A percentile compares a stretch with the other conserved stretches of the same genome.
Conservation (phyloP, 2,888 invertebrate species). For the Erpobdella octoculata region DNA sequence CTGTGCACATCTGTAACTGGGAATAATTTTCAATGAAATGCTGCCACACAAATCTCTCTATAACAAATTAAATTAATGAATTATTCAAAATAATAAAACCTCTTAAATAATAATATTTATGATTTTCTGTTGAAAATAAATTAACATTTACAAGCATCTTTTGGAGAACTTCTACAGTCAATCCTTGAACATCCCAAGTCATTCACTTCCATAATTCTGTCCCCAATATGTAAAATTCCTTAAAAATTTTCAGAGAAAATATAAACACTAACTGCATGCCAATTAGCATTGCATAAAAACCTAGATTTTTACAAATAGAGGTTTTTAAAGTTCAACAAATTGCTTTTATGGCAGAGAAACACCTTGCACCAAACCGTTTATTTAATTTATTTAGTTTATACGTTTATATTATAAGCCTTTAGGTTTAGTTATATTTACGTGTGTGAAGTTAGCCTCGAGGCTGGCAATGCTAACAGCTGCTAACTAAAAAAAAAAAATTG, state of each 20-base stretch:
- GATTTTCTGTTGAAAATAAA: not conserved
- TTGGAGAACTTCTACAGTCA: slow-evolving; percentile 91
- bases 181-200: slow-evolving; percentile 84
- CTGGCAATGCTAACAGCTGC: too few species aligned
- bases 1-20: slow-evolving; percentile 91
- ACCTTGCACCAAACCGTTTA: too few species aligned
- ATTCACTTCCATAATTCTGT: slow-evolving; percentile 98
- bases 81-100: not conserved
- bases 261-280: too few species aligned
- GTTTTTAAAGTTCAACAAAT: too few species aligned
- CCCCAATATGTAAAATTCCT: slow-evolving; percentile 95
- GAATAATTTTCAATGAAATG: slow-evolving; percentile 96
- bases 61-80: not conserved
- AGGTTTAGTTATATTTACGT: too few species aligned
- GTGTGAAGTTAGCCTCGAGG: too few species aligned
- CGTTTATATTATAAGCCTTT: too few species aligned
- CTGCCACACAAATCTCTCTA: slow-evolving; percentile 84
- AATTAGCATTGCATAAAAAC: too few species aligned
- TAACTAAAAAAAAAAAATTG: too few species aligned
- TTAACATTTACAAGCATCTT: slow-evolving; percentile 65
- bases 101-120: not conserved
- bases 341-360: too few species aligned
- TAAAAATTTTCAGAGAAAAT: slow-evolving; percentile 30
- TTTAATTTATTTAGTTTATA: too few species aligned
- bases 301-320: too few species aligned